phyloP scores from a whole-genome alignment of 2,888 invertebrate species.

The Conomelus anceps region DNA sequence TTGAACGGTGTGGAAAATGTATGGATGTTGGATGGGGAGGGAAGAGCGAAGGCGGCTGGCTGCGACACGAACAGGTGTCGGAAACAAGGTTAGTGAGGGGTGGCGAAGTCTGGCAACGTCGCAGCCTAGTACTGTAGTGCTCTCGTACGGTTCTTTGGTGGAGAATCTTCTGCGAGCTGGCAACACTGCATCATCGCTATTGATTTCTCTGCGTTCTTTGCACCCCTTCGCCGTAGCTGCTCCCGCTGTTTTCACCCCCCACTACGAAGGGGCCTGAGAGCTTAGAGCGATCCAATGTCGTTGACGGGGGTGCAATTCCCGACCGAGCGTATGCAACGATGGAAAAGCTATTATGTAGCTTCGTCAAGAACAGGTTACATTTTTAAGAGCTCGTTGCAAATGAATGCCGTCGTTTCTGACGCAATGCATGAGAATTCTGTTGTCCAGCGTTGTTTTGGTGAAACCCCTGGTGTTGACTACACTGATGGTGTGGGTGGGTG shows the following conservation, averaged over 20 bases:
- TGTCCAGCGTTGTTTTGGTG: neutral
- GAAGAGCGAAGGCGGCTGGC: neutral
- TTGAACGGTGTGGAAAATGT: neutral
- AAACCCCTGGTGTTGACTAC: neutral
- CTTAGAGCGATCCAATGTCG: constrained; percentile 13
- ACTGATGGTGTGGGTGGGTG: neutral
- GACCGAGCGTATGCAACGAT: too few relatives aligned
- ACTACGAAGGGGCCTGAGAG: neutral
- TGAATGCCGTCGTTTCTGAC: neutral
- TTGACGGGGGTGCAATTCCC: neutral
- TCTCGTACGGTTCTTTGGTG: neutral
- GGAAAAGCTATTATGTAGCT: neutral
- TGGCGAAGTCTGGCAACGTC: constrained; percentile 20
- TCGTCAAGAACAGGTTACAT: neutral
- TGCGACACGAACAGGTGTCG: constrained; percentile 11
- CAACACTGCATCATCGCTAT: constrained; percentile 32
- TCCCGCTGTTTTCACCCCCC: constrained; percentile 2
- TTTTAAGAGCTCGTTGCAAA: neutral
- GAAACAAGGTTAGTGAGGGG: constrained; percentile 15
- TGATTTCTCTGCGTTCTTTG: constrained; percentile 31
- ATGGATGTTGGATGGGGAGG: neutral
- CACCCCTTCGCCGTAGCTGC: neutral
- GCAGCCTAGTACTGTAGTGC: constrained; percentile 15
- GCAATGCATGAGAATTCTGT: neutral
- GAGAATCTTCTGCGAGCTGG: constrained; percentile 11